Percentiles rank a stretch among this genome's conserved stretches.
Conservation (phyloP, 2,797 vertebrate genomes). For the Notolabrus celidotus region DNA sequence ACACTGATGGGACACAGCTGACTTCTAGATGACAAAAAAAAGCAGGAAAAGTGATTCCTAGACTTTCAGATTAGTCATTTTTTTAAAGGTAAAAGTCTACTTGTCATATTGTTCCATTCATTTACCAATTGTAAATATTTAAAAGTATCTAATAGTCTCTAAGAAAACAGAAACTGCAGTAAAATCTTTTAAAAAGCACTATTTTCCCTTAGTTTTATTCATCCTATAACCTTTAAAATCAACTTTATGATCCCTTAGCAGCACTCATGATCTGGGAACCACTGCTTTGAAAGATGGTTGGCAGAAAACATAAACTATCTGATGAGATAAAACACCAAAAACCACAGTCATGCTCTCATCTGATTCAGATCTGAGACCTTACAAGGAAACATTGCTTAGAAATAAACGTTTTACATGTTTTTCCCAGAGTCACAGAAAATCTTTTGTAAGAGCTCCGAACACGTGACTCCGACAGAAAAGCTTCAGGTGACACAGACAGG, state of each 20-base stretch:
- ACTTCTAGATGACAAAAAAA: too few species aligned
- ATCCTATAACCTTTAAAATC: neutral
- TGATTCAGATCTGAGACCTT: neutral
- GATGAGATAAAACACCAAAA: conserved; percentile 4
- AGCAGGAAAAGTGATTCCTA: too few species aligned
- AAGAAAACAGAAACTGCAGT: neutral
- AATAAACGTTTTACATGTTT: neutral
- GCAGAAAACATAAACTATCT: neutral
- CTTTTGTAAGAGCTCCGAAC: too few species aligned
- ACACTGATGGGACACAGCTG: too few species aligned
- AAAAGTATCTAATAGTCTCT: neutral
- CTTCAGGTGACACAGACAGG: too few species aligned
- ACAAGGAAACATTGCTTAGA: neutral
- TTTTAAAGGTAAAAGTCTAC: too few species aligned
- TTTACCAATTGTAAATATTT: too few species aligned
- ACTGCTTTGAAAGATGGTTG: neutral
- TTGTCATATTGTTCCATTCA: too few species aligned
- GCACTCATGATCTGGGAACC: neutral
- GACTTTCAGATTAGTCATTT: too few species aligned
- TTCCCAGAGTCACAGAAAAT: neutral
- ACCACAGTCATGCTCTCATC: neutral
- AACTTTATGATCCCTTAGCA: neutral
- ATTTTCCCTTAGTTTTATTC: neutral
- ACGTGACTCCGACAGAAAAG: too few species aligned
- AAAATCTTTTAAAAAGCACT: too few species aligned